phyloP scores from a whole-genome alignment of 1,140 invertebrate genomes.

The Meloidogyne floridensis region DNA sequence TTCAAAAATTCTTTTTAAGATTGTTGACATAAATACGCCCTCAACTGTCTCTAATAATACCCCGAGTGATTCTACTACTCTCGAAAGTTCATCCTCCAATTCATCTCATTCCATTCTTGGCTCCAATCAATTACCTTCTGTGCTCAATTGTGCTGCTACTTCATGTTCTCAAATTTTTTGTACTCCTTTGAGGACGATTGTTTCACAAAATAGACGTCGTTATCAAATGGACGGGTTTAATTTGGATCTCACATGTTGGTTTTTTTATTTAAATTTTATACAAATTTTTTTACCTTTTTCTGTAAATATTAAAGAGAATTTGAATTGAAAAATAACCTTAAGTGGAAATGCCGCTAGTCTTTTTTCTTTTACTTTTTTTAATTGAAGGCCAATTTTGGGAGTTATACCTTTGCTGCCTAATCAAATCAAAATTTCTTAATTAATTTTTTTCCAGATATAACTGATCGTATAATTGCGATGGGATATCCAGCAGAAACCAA shows the following conservation, averaged over 20 bases:
- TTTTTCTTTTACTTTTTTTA: background rate
- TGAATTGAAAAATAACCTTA: too few relatives aligned
- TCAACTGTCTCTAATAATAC: conserved; percentile 7
- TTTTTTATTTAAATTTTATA: background rate
- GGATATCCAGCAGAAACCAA: conserved; percentile 71
- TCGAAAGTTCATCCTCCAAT: conserved; percentile 6
- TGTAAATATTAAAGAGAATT: too few relatives aligned
- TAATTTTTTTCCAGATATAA: conserved; percentile 47
- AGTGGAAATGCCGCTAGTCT: too few relatives aligned
- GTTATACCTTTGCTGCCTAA: too few relatives aligned
- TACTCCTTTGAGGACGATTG: conserved; percentile 52
- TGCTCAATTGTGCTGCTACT: conserved; percentile 38
- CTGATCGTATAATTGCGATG: conserved; percentile 56
- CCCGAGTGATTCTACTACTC: background rate
- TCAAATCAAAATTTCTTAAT: too few relatives aligned
- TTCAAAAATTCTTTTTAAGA: background rate
- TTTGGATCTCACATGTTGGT: conserved; percentile 55
- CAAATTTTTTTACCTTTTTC: too few relatives aligned
- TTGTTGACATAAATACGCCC: background rate
- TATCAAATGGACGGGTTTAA: conserved; percentile 52
- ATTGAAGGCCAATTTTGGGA: background rate
- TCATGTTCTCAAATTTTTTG: conserved; percentile 43
- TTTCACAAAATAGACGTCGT: conserved; percentile 53
- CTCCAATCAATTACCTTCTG: conserved; percentile 20
- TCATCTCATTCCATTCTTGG: conserved; percentile 19